Evolutionary conservation across 1,140 invertebrate species (phyloP).

Genomic region (Heliconius melpomene): DNA sequence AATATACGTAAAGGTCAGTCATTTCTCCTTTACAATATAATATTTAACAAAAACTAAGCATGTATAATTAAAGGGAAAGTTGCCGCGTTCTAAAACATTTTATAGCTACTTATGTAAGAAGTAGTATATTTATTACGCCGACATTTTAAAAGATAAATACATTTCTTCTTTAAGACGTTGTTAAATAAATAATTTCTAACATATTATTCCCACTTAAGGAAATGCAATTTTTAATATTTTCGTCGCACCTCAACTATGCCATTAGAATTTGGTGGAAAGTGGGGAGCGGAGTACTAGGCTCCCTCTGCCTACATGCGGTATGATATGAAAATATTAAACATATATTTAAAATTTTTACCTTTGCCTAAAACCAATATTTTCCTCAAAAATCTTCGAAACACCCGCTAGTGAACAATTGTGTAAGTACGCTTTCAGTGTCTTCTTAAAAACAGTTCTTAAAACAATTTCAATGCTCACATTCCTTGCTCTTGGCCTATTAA

Average conservation of each 20-base stretch:
- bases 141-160: neutral
- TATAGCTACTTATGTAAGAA: neutral
- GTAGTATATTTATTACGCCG: neutral
- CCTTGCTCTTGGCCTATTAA: slow-evolving; percentile 32
- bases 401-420: slow-evolving; percentile 49
- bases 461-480: slow-evolving; percentile 50
- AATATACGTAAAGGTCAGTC: neutral
- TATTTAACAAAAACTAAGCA: neutral
- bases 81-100: neutral
- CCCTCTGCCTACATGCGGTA: too few relatives aligned
- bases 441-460: slow-evolving; percentile 46
- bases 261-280: too few relatives aligned
- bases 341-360: slow-evolving; percentile 39
- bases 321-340: too few relatives aligned
- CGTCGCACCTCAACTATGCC: too few relatives aligned
- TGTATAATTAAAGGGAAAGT: neutral
- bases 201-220: too few relatives aligned
- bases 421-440: slow-evolving; percentile 50
- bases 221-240: too few relatives aligned
- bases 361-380: slow-evolving; percentile 28
- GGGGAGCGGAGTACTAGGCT: too few relatives aligned
- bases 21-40: neutral
- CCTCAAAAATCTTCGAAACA: slow-evolving; percentile 45
- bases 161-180: neutral
- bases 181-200: too few relatives aligned